phyloP scores from a whole-genome alignment of 2,113 vertebrate species.

The Podilymbus podiceps region DNA sequence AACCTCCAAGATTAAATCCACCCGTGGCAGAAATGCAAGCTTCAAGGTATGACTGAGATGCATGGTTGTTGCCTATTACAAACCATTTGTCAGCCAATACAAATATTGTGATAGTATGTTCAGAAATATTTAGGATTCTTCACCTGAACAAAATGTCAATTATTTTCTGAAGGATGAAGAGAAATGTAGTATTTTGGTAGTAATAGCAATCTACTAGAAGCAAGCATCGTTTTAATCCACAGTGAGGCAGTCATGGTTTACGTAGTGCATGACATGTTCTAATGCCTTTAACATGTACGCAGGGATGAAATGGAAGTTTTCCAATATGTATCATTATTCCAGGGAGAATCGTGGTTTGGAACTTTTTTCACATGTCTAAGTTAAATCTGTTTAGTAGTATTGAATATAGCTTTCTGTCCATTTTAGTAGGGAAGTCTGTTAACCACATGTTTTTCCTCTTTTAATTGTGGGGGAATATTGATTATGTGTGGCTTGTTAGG shows the following conservation, averaged over 20 bases:
- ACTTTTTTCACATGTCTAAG: neutral
- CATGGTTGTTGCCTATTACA: neutral
- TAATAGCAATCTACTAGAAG: neutral
- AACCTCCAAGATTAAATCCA: neutral
- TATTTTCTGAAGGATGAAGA: neutral
- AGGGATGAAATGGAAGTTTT: neutral
- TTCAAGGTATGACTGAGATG: neutral
- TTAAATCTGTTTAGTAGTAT: neutral
- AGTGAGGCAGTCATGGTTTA: conserved; percentile 54
- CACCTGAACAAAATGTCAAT: neutral
- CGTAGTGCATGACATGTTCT: neutral
- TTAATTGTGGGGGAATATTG: neutral
- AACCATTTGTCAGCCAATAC: neutral
- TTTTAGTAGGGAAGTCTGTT: neutral
- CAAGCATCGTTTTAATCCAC: conserved; percentile 27
- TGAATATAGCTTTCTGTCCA: neutral
- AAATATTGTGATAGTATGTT: neutral
- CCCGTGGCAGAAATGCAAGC: neutral
- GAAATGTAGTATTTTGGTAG: neutral
- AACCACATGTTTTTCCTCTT: neutral
- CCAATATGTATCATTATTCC: neutral
- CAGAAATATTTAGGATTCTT: neutral
- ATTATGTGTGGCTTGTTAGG: neutral
- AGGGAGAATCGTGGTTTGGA: neutral
- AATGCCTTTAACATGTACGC: neutral